These are phyloP conservation scores for Stercorarius parasiticus DNA, from an alignment of 2,113 vertebrate genomes.

Conservation along the genomic window DNA sequence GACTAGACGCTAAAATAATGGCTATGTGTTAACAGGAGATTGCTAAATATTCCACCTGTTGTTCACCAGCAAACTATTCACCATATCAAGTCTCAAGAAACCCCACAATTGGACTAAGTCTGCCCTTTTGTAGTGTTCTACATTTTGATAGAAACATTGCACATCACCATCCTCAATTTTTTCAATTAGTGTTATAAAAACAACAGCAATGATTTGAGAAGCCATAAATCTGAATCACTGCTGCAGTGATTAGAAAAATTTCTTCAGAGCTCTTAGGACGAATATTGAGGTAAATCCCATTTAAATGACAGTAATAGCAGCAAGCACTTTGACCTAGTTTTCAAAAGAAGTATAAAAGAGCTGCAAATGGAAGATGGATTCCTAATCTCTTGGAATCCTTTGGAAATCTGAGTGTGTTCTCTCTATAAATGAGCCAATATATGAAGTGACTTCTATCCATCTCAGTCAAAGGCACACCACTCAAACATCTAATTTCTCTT, in stretches of 20 bases:
- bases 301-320: constrained; percentile 11
- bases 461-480: not conserved
- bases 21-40: not conserved
- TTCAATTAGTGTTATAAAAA: not conserved
- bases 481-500: not conserved
- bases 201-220: not conserved
- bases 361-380: not conserved
- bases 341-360: not conserved
- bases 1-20: fast-evolving
- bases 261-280: not conserved
- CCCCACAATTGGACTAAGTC: not conserved
- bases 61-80: not conserved
- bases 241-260: not conserved
- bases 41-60: not conserved
- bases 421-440: not conserved
- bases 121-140: not conserved
- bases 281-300: not conserved
- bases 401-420: not conserved
- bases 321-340: not conserved
- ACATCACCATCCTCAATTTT: not conserved
- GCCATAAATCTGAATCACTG: not conserved
- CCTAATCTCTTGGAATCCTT: not conserved
- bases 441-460: not conserved
- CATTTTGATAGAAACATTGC: not conserved
- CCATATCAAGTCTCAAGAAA: not conserved